These are phyloP conservation scores for Axinella damicornis DNA, from an alignment of 37 sponge, comb jelly and placozoan genomes.

Conservation along the genomic window DNA sequence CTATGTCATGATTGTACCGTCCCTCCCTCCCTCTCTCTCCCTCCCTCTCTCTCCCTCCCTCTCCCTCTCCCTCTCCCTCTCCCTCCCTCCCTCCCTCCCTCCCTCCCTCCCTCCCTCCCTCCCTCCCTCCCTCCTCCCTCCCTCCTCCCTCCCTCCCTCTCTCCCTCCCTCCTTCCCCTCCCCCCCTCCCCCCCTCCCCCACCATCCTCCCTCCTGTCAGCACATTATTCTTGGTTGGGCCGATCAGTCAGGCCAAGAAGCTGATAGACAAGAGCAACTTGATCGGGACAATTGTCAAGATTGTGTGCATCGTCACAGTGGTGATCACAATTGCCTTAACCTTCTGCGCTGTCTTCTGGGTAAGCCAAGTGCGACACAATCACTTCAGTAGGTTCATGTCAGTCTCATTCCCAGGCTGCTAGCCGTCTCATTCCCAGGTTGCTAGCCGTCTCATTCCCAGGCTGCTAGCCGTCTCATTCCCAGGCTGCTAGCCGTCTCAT, in stretches of 20 bases:
- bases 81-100: too few species aligned
- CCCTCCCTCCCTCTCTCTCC: not conserved
- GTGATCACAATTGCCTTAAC: slow-evolving; percentile 32
- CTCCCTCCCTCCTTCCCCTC: not conserved
- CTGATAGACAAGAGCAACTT: slow-evolving; percentile 39
- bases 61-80: too few species aligned
- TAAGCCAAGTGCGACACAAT: not conserved
- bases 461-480: too few species aligned
- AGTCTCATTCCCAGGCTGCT: too few species aligned
- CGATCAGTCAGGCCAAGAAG: slow-evolving; percentile 76
- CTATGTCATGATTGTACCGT: not conserved
- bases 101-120: too few species aligned
- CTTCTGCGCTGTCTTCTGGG: slow-evolving; percentile 63
- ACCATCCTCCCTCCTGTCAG: slow-evolving; percentile 36
- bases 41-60: not conserved
- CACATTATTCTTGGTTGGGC: slow-evolving; percentile 82
- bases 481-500: too few species aligned
- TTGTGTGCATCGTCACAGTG: slow-evolving; percentile 46
- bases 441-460: too few species aligned
- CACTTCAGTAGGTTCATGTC: too few species aligned
- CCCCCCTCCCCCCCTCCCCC: not conserved
- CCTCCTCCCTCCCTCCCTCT: not conserved
- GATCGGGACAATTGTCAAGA: slow-evolving; percentile 55
- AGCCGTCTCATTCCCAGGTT: too few species aligned
- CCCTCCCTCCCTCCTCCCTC: not conserved